Base-by-base conservation (phyloP, 2,113 vertebrate genomes). In the Myiozetetes cayanensis region DNA sequence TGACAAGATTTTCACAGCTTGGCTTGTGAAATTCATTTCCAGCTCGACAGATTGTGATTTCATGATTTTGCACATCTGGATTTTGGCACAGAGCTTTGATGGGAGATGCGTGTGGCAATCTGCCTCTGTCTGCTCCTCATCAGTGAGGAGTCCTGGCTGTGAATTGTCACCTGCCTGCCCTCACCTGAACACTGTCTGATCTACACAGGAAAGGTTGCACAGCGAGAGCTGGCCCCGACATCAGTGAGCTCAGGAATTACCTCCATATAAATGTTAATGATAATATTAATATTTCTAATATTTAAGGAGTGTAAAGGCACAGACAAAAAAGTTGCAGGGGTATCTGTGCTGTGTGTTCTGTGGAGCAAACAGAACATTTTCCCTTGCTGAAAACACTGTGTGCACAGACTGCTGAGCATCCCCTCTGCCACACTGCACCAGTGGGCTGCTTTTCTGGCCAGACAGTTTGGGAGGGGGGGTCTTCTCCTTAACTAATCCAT, bases 1-100 rank as follows among this genome's bases (percentile, higher is more conserved):
- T 7, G 1, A 50, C 24, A n/a, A 37, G 65, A 78, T 92, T 90
- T 86, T 93, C 88, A 56, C 76, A 68, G 93, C 56, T 78, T 78
- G 83, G 72, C 53, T 94, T 87, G 41, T 89, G 88, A 90, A 94
- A 89, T 75, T 78, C 3, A 50, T 89, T 96, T 85, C 90, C 88
- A 95, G 93, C 88, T 92, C 3, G 27, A 75, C 44, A 46, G 90
- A 85, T 30, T 62, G 41, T 22, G 72, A 86, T 93, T 81, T 89
- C 47, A 31, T 0, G 37, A 91, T 74, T 90, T 71, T 94, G 79
- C 76, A 74, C 87, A 56, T 90, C 84, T 96, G 93, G 70, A 87
- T 92, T 92, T 81, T 89, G 84, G 74, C 84, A 72, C 2, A 10
- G 74, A 56, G 55, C 35, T 61, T 12, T 10, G 50, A 16, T 50